A percentile compares a stretch with the other conserved stretches of the same genome.
phyloP scores from a whole-genome alignment of 2,888 invertebrate species.

The Phyllotreta cruciferae region DNA sequence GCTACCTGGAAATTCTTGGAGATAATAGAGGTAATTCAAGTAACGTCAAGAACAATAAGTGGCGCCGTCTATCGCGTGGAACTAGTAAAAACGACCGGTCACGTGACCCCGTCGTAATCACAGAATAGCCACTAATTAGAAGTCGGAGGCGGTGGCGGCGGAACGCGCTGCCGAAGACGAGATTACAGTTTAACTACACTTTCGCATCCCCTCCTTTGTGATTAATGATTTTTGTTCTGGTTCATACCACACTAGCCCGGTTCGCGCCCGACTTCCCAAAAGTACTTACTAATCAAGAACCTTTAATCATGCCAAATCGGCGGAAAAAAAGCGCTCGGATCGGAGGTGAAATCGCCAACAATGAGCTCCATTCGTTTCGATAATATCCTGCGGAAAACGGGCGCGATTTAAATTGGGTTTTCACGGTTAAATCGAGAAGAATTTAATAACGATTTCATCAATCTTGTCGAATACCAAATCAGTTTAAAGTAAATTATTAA shows the following conservation, averaged over 20 bases:
- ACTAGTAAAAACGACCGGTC: conserved; percentile 1
- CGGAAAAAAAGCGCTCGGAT: conserved; percentile 21
- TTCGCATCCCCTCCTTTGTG: conserved; percentile 36
- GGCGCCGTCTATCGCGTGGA: conserved; percentile 13
- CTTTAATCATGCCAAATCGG: conserved; percentile 22
- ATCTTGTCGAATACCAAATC: too few relatives aligned
- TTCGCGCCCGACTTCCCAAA: conserved; percentile 8
- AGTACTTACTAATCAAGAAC: conserved; percentile 24
- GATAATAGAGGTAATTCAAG: conserved; percentile 7
- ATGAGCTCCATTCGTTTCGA: conserved; percentile 15
- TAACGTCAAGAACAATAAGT: conserved; percentile 18
- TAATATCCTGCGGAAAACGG: not conserved
- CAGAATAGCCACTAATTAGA: conserved; percentile 22
- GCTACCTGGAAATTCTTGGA: conserved; percentile 1
- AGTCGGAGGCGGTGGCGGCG: conserved; percentile 12
- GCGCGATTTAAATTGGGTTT: conserved; percentile 13
- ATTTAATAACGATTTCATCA: too few relatives aligned
- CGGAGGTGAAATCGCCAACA: conserved; percentile 11
- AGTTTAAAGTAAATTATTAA: too few relatives aligned
- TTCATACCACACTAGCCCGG: not conserved
- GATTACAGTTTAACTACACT: conserved; percentile 38
- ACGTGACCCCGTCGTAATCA: conserved; percentile 14
- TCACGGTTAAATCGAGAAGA: not conserved
- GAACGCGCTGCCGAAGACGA: conserved; percentile 20
- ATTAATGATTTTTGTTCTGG: conserved; percentile 35